Evolutionary conservation across 2,113 vertebrate species (phyloP).

Genomic region (Capreolus pygargus): DNA sequence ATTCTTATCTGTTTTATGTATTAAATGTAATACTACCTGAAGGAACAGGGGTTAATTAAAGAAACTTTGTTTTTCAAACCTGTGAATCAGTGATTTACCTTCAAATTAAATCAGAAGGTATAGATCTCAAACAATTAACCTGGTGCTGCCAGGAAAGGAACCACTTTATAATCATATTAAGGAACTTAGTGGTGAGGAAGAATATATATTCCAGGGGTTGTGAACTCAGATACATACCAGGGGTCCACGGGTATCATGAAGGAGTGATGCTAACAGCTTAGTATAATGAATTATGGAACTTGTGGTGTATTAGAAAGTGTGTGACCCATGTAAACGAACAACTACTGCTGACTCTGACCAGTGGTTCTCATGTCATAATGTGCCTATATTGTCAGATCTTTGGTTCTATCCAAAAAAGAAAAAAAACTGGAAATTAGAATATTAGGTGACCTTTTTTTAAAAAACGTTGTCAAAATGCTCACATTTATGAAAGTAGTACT

Average conservation of each 20-base stretch:
- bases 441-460: not conserved
- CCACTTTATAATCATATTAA: conserved; percentile 34
- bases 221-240: not conserved
- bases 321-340: not conserved
- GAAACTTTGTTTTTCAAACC: conserved; percentile 7
- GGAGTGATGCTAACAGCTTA: not conserved
- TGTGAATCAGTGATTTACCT: conserved; percentile 43
- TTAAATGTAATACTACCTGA: not conserved
- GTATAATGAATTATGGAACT: not conserved
- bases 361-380: not conserved
- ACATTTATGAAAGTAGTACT: not conserved
- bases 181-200: not conserved
- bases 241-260: not conserved
- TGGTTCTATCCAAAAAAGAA: not conserved
- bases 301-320: not conserved
- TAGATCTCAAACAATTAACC: conserved; percentile 7
- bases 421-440: not conserved
- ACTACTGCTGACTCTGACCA: not conserved
- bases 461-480: not conserved
- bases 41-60: not conserved
- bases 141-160: not conserved
- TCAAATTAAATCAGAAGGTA: conserved; percentile 22
- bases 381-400: not conserved
- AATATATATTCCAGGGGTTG: not conserved
- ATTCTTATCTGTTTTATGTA: not conserved